These are phyloP conservation scores for Drosophila cardini DNA, from an alignment of 1,140 invertebrate species.

Conservation along the genomic window DNA sequence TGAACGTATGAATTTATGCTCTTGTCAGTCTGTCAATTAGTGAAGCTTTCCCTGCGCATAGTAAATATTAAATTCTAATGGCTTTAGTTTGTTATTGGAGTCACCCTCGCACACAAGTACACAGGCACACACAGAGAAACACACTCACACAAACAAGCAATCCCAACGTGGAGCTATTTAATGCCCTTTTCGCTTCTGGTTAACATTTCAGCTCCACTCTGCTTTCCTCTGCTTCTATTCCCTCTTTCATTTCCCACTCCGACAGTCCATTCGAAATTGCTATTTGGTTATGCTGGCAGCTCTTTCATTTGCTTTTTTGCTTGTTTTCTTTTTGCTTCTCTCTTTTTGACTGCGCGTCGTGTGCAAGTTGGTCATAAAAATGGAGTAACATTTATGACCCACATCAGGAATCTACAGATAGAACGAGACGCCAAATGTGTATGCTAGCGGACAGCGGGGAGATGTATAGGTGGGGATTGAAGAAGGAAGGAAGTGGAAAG, in stretches of 20 bases:
- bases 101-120: slow-evolving; percentile 43
- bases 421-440: slow-evolving; percentile 43
- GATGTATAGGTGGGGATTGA: neutral
- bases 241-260: neutral
- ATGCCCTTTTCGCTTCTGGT: slow-evolving; percentile 61
- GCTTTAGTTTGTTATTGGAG: slow-evolving; percentile 45
- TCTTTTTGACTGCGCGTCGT: slow-evolving; percentile 52
- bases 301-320: slow-evolving; percentile 62
- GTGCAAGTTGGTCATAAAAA: slow-evolving; percentile 82
- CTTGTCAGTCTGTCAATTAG: slow-evolving; percentile 41
- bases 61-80: slow-evolving; percentile 23
- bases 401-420: slow-evolving; percentile 64
- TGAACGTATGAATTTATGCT: slow-evolving; percentile 3
- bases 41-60: slow-evolving; percentile 1
- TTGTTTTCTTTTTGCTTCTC: slow-evolving; percentile 29
- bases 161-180: slow-evolving; percentile 61
- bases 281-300: slow-evolving; percentile 80
- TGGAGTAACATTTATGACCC: slow-evolving; percentile 83
- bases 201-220: slow-evolving; percentile 2
- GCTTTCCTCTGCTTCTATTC: neutral
- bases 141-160: slow-evolving; percentile 14
- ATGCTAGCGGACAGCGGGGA: neutral
- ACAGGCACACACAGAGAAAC: slow-evolving; percentile 6
- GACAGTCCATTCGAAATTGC: slow-evolving; percentile 41
- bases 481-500: slow-evolving; percentile 8